Evolutionary conservation across 2,888 invertebrate species (phyloP), one percentile per base, ranked within the genome.

Genomic region (Acanthoscelides obtectus): DNA sequence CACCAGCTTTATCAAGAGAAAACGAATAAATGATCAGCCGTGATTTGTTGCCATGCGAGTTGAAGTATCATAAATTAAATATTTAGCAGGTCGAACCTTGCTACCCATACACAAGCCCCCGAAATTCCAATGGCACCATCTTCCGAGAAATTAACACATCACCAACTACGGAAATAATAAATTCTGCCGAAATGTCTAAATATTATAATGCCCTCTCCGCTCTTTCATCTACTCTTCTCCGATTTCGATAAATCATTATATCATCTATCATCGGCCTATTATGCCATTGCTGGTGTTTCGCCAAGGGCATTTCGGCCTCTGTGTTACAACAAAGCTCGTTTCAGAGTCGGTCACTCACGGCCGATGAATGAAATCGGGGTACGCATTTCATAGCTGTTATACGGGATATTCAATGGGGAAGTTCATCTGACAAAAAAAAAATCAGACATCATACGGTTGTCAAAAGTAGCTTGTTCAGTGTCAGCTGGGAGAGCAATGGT

Each of bases 201-300:
- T 80, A 80, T 80, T 80, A 77, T 75, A 79, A 66, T 17, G 21
- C 21, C 12, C 22, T 20, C 66, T 5, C 20, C 1, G 66, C 66
- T 22, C 22, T 22, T 66, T 66, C 66, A 66, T 66, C 66, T 66
- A 20, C 8, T 6, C 5, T 12, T 12, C 71, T 72, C 70, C 63
- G 68, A 69, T 74, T 72, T 73, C 81, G 81, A 83, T 84, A 83
- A 83, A 84, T 84, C 84, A 84, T 84, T 83, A 82, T 82, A 81
- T 80, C 77, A 77, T 79, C 77, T 77, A 66, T 66, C 66, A 66
- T 66, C 66, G 20, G 12, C 80, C 75, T 66, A 66, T 66, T 66
- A 66, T 45, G 12, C 45, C 45, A 45, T 45, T 12, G 12, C 45
- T 45, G 45, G 45, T 45, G 45, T 45, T 45, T 45, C 45, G 45